Evolutionary conservation across 2,888 invertebrate genomes (phyloP).

Genomic region (Conus canariensis): DNA sequence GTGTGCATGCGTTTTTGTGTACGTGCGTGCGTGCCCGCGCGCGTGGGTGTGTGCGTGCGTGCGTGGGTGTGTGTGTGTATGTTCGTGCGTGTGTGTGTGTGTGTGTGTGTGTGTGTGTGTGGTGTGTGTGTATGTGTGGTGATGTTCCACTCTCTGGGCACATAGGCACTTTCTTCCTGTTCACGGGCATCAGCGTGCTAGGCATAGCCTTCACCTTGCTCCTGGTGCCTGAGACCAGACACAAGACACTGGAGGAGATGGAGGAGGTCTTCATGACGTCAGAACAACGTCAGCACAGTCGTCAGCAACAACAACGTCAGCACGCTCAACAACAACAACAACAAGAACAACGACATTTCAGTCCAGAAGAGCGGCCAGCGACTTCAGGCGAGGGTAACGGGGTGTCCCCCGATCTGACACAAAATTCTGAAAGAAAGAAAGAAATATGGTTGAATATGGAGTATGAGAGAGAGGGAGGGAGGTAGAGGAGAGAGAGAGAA

Average conservation of each 20-base stretch:
- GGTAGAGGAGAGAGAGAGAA: background rate
- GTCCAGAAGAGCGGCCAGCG: background rate
- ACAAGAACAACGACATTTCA: background rate
- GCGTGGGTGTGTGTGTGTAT: background rate
- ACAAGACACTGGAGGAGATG: conserved; percentile 80
- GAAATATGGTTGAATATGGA: too few species aligned
- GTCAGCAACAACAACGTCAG: background rate
- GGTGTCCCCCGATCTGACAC: too few species aligned
- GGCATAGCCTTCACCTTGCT: conserved; percentile 78
- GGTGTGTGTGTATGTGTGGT: background rate
- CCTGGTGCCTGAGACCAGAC: conserved; percentile 81
- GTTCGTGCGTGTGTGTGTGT: background rate
- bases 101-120: background rate
- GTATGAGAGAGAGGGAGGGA: background rate
- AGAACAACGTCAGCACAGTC: background rate
- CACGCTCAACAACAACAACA: background rate
- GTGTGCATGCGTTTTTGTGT: background rate
- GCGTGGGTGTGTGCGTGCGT: background rate
- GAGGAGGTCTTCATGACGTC: conserved; percentile 74
- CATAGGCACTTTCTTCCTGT: conserved; percentile 80
- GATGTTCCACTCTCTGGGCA: background rate
- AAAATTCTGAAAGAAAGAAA: background rate
- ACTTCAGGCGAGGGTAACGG: background rate
- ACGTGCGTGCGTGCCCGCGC: background rate
- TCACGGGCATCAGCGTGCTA: conserved; percentile 78